phyloP scores from a whole-genome alignment of 2,888 invertebrate genomes.

The Microctonus aethiopoides region DNA sequence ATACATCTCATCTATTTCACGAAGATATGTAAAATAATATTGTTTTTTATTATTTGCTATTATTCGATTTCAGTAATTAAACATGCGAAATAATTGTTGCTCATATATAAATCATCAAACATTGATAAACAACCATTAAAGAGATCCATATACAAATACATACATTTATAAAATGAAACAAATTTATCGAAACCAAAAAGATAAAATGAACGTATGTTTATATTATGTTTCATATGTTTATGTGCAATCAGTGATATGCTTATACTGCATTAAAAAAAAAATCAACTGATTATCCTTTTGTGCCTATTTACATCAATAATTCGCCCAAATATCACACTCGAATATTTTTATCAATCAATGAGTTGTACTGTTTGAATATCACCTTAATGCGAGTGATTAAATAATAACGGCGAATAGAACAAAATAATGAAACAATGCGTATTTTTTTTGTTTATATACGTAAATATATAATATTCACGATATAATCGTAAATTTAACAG shows the following conservation, averaged over 20 bases:
- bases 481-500: conserved; percentile 30
- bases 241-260: neutral
- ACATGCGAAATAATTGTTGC: no score
- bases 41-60: neutral
- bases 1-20: neutral
- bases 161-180: neutral
- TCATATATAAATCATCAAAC: neutral
- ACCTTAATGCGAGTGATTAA: neutral
- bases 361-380: neutral
- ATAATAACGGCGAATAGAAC: neutral
- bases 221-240: no score
- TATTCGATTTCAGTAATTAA: neutral
- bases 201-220: neutral
- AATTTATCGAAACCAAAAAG: neutral
- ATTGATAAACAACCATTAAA: neutral
- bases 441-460: conserved; percentile 1
- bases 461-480: conserved; percentile 21
- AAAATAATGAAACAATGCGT: neutral
- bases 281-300: neutral
- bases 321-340: neutral
- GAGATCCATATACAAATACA: no score
- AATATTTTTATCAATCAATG: neutral
- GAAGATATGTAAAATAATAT: neutral
- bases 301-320: neutral
- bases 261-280: neutral